These are phyloP conservation scores for Huso huso DNA, from an alignment of 2,797 vertebrate genomes.

Conservation along the genomic window DNA sequence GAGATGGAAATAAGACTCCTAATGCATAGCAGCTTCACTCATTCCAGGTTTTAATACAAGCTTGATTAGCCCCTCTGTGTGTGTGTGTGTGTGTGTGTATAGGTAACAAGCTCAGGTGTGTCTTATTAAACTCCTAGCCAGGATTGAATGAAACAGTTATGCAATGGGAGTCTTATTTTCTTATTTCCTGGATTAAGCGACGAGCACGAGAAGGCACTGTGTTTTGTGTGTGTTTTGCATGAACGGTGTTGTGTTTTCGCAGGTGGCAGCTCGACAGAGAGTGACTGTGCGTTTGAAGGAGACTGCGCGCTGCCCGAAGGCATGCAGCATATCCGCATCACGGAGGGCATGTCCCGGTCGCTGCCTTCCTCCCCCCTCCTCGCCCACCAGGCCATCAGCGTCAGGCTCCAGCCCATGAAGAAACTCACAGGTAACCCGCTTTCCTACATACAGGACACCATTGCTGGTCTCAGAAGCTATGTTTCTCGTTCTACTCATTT, in stretches of 20 bases:
- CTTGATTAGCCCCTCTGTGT: no score
- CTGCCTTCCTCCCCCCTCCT: slow-evolving; percentile 95
- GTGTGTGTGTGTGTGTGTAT: no score
- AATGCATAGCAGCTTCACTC: no score
- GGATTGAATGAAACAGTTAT: no score
- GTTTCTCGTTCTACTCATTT: neutral
- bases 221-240: neutral
- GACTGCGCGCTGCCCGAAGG: slow-evolving; percentile 87
- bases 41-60: no score
- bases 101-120: no score
- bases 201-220: no score
- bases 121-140: no score
- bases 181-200: no score
- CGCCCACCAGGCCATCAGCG: slow-evolving; percentile 87
- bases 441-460: no score
- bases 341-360: slow-evolving; percentile 96
- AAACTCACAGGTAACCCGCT: slow-evolving; percentile 78
- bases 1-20: no score
- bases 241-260: slow-evolving; percentile 18
- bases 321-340: slow-evolving; percentile 97
- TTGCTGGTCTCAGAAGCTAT: neutral
- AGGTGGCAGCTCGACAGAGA: slow-evolving; percentile 92
- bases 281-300: slow-evolving; percentile 89
- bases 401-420: slow-evolving; percentile 84
- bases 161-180: no score